A percentile compares a stretch with the other conserved stretches of the same genome.
These are phyloP conservation scores for Corella eumyota DNA, from an alignment of 23 tunicate genomes.

Conservation along the genomic window DNA sequence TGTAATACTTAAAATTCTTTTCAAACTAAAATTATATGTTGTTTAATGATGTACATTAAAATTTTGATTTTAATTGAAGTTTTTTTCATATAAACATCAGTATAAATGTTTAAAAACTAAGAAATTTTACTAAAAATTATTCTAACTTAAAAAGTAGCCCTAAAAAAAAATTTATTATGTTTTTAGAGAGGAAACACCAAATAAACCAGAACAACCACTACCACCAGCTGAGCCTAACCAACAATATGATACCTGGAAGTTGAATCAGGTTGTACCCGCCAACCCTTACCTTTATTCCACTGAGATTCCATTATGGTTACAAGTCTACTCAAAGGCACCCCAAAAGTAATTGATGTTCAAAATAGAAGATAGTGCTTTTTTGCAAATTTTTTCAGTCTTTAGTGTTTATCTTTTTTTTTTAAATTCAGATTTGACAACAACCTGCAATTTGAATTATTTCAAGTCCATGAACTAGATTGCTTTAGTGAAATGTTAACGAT, in stretches of 20 bases:
- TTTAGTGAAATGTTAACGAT: conserved; percentile 85
- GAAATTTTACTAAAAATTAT: too few relatives aligned
- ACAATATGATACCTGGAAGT: conserved; percentile 78
- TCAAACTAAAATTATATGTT: too few relatives aligned
- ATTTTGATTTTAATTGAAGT: too few relatives aligned
- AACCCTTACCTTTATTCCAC: conserved; percentile 82
- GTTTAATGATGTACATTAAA: too few relatives aligned
- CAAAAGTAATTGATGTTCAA: conserved; percentile 49
- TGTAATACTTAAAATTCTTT: too few relatives aligned
- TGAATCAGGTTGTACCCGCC: conserved; percentile 82
- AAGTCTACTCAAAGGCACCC: conserved; percentile 83
- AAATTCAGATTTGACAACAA: conserved; percentile 59
- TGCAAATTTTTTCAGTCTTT: neutral
- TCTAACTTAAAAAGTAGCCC: too few relatives aligned
- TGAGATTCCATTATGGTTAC: conserved; percentile 84
- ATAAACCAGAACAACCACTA: conserved; percentile 33
- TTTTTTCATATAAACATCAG: too few relatives aligned
- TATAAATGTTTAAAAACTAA: too few relatives aligned
- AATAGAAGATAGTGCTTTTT: neutral
- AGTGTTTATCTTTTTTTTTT: neutral
- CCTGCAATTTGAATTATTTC: conserved; percentile 70
- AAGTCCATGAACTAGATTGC: conserved; percentile 85
- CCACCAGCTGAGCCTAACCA: conserved; percentile 83
- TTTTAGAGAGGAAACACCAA: too few relatives aligned
- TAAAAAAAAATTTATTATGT: too few relatives aligned